Base-by-base conservation (phyloP, 2,113 vertebrate genomes). In the Phalacrocorax aristotelis region DNA sequence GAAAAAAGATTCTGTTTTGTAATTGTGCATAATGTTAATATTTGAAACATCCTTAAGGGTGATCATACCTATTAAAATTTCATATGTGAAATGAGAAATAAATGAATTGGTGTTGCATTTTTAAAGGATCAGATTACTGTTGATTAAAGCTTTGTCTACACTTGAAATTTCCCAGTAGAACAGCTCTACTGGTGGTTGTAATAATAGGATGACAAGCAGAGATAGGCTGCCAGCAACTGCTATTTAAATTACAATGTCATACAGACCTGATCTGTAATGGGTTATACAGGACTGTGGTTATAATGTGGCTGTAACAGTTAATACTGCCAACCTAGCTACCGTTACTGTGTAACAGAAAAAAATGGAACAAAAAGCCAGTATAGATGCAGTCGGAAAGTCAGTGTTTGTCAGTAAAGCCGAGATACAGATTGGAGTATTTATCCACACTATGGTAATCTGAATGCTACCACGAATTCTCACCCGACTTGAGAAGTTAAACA, bases 101-200 rank as follows among this genome's bases (percentile, higher is more conserved):
- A 98, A 96, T 96, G 97, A 97, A 96, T 94, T 94, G 72, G 89
- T 96, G 85, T 93, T 98, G 92, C 96, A 97, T 97, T 96, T 98
- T 98, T 97, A 97, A 98, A 98, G 79, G 90, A 96, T 97, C 89
- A 79, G 91, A 95, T 96, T 97, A 95, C 95, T 94, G 95, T 97
- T 97, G 96, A 97, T 97, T 97, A 97, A 97, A 97, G 96, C 93
- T 97, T 96, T 97, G 95, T 97, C 97, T 96, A 93, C 96, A 93
- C 71, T 96, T 85, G 90, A 95, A 95, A 97, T 97, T 97, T 97
- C 96, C 97, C 96, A 94, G 80, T 89, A 92, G 96, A 96, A 62
- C 87, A 89, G 81, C 94, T 96, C 94, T 92, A 96, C 66, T 87
- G 42, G 84, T 97, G 91, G 94, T 93, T 95, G 66, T n/a, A 97